A percentile compares a stretch with the other conserved stretches of the same genome.
These are phyloP conservation scores for Rhizoglyphus robini DNA, from an alignment of 1,140 invertebrate species.

Conservation along the genomic window DNA sequence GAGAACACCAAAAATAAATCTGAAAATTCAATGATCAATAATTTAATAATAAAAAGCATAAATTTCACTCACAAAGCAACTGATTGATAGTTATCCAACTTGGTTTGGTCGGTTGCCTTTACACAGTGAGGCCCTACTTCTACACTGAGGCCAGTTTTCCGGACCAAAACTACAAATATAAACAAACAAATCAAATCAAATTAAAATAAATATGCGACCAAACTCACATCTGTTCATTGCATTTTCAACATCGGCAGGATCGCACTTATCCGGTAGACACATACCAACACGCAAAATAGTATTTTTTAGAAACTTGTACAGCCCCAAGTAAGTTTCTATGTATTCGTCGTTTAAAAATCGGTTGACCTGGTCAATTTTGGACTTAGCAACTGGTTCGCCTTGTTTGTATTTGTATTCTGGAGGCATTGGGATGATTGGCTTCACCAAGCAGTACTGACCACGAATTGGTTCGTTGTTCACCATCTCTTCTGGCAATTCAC, in stretches of 20 bases:
- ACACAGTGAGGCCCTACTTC: neutral
- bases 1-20: neutral
- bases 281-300: constrained; percentile 23
- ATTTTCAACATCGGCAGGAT: constrained; percentile 20
- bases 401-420: neutral
- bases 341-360: constrained; percentile 13
- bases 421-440: constrained; percentile 9
- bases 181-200: neutral
- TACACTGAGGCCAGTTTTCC: neutral
- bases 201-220: neutral
- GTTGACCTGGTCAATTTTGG: neutral
- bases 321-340: constrained; percentile 13
- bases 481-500: constrained; percentile 4
- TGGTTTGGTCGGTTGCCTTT: neutral
- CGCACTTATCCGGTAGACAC: constrained; percentile 26
- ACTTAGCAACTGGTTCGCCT: neutral
- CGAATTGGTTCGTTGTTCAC: neutral
- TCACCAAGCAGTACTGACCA: constrained; percentile 14
- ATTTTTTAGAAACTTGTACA: constrained; percentile 1
- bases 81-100: neutral
- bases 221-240: constrained; percentile 19
- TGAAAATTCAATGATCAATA: too few relatives aligned
- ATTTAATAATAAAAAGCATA: neutral
- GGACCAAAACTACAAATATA: constrained; percentile 12
- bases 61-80: neutral